Evolutionary conservation across 2,888 invertebrate species (phyloP), one percentile per base, ranked within the genome.

Genomic region (Meteorus colon): DNA sequence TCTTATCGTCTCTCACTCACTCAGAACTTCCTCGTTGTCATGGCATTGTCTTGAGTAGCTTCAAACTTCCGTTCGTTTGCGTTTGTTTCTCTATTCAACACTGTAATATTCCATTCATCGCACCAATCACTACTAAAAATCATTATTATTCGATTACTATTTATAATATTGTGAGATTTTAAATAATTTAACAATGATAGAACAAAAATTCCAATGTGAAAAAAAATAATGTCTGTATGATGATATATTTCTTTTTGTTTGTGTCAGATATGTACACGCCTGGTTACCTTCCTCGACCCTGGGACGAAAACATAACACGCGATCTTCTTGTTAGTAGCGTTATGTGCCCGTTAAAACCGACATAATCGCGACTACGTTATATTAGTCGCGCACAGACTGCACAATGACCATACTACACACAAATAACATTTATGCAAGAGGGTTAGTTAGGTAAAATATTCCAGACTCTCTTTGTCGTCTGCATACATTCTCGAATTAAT

Each of bases 321-420:
- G 84, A 86, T 85, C 84, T 83, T 84, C 86, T 85, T 85, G 85
- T 86, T 85, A 84, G 80, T 82, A 81, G 81, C 84, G 80, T 85
- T 85, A 84, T 83, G 84, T 81, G 82, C 84, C 55, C 82, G 83
- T 84, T 85, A 84, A 85, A 83, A 83, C 79, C 83, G 81, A 82
- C 82, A 81, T 83, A 83, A 83, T 82, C 81, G 81, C 74, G 79
- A 77, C 80, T 74, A 69, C 77, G 76, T 37, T 51, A 55, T 55
- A 55, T 55, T 55, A 55, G 19, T 55, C 24, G 19, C n/a, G 55
- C 55, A 19, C 55, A 55, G 19, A 55, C 24, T 55, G 24, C n/a
- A 55, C 19, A 55, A 55, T 19, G 19, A 55, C 55, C 55, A 19
- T n/a, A 55, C 4, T 4, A 48, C 16, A 48, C 12, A 41, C 14